A percentile compares a stretch with the other conserved stretches of the same genome.
Conservation (phyloP, 2,113 vertebrate species). For the Thunnus maccoyii region DNA sequence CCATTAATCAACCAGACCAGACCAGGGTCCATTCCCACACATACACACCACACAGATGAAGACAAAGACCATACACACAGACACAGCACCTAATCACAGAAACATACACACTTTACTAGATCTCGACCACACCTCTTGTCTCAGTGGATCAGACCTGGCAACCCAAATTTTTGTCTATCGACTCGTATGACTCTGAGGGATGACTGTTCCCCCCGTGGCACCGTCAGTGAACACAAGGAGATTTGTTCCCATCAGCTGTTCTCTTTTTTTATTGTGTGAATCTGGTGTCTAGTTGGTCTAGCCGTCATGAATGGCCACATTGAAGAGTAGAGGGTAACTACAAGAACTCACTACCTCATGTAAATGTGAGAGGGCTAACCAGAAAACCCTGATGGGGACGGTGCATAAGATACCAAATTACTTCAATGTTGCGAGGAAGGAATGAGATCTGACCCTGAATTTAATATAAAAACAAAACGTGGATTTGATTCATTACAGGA, state of each 20-base stretch:
- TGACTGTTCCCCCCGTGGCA: conserved; percentile 60
- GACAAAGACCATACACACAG: conserved; percentile 77
- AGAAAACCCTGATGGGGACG: not conserved
- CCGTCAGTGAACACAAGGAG: conserved; percentile 58
- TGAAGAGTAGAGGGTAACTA: conserved; percentile 57
- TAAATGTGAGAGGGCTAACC: conserved; percentile 39
- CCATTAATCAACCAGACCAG: conserved; percentile 85
- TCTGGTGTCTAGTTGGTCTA: conserved; percentile 73
- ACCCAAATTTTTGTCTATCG: conserved; percentile 62
- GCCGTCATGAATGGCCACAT: conserved; percentile 70
- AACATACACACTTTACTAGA: conserved; percentile 74
- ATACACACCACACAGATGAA: conserved; percentile 74
- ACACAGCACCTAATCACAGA: conserved; percentile 67
- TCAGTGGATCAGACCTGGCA: conserved; percentile 68
- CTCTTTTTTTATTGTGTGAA: conserved; percentile 59
- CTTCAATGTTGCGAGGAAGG: not conserved
- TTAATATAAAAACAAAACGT: not conserved
- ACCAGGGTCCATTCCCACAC: conserved; percentile 83
- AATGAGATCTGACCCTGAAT: conserved; percentile 10
- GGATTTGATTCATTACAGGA: not conserved
- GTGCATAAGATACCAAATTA: not conserved
- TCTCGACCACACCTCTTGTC: conserved; percentile 72
- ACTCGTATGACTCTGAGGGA: conserved; percentile 61
- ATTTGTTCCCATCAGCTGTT: conserved; percentile 77
- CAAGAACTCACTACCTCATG: conserved; percentile 49